These are phyloP conservation scores for Syrista parreyssii DNA, from an alignment of 2,888 invertebrate species.

Conservation along the genomic window DNA sequence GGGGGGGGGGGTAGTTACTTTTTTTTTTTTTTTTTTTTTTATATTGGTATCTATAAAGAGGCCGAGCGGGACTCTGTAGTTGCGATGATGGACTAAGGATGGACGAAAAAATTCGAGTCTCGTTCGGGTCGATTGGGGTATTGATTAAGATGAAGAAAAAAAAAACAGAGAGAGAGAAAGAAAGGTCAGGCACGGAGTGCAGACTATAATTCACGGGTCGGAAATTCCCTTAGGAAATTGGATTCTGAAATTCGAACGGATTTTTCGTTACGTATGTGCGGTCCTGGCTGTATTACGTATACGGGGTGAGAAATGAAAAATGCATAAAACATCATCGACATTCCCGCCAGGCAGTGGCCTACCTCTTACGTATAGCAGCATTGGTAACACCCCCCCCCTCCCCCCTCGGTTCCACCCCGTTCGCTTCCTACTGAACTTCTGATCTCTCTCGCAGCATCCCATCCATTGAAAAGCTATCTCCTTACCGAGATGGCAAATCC, in stretches of 20 bases:
- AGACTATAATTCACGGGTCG: neutral
- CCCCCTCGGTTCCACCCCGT: no score
- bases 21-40: no score
- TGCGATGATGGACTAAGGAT: neutral
- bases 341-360: conserved; percentile 30
- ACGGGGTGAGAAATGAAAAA: conserved; percentile 27
- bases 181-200: neutral
- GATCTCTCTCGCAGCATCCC: conserved; percentile 3
- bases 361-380: neutral
- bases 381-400: neutral
- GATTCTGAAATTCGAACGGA: neutral
- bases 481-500: conserved; percentile 9
- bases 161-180: no score
- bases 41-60: no score
- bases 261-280: neutral
- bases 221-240: neutral
- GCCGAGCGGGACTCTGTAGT: no score
- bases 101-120: neutral
- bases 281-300: neutral
- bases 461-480: conserved; percentile 37
- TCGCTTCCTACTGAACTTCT: neutral
- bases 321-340: conserved; percentile 42
- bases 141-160: neutral
- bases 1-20: no score
- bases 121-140: neutral